Conservation (phyloP, 2,797 vertebrate species). For the Chlorospingus flavigularis region DNA sequence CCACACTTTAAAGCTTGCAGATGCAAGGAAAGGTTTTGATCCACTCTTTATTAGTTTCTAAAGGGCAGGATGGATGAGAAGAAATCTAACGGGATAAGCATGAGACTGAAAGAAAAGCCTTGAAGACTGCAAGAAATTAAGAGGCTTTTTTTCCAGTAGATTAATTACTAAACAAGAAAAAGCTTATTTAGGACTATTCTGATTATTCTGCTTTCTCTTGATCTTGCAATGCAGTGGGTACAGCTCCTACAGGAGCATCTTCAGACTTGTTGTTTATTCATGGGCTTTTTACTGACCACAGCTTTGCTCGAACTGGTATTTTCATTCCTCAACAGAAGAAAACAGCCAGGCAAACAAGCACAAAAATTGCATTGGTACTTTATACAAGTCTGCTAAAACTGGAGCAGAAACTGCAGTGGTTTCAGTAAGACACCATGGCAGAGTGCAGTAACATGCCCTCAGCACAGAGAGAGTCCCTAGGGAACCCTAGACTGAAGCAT, state of each 20-base stretch:
- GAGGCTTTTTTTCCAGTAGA: not conserved
- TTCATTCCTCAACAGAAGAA: not conserved
- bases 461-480: not conserved
- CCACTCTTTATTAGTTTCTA: constrained; percentile 55
- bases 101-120: constrained; percentile 33
- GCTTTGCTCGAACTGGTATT: not conserved
- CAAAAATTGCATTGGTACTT: not conserved
- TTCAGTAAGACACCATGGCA: not conserved
- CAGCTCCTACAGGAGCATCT: not conserved
- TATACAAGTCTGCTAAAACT: not conserved
- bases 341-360: not conserved
- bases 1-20: not conserved
- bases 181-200: constrained; percentile 29
- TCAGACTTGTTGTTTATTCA: not conserved
- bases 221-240: not conserved
- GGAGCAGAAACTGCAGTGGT: not conserved
- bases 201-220: not conserved
- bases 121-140: constrained; percentile 46
- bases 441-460: not conserved
- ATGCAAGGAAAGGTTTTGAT: constrained; percentile 37
- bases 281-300: not conserved
- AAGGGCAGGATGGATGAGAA: constrained; percentile 47
- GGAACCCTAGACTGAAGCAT: accelerated
- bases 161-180: constrained; percentile 55
- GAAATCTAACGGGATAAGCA: constrained; percentile 38